Base-by-base conservation (phyloP, 2,888 invertebrate genomes). In the Hartigia nigra region DNA sequence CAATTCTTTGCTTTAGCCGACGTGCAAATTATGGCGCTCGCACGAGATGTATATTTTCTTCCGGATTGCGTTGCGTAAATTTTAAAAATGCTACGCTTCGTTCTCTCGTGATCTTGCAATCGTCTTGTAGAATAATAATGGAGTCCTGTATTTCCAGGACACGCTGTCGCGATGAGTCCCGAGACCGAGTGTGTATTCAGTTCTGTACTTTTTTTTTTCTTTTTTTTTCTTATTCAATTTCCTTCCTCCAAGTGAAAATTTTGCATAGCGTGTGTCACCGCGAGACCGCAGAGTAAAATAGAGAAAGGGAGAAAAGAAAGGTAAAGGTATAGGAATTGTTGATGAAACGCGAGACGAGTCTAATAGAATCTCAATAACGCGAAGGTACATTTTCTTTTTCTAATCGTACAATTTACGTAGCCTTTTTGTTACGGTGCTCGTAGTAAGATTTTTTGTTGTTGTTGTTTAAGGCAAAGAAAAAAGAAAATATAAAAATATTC, bases 21-120 rank as follows among this genome's bases (percentile, higher is more conserved):
- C 23, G 55, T 2, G 23, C 5, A 23, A 23, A 23, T 55, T 23
- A 55, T 23, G 55, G 55, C 55, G 55, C 74, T 78, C 72, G 74
- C 76, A 74, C 76, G 81, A 86, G 83, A 85, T 86, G 84, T 86
- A 86, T 82, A 84, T 85, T 83, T 84, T 80, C 79, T 78, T 81
- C 79, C 76, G 69, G 78, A 76, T 81, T 80, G 70, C 79, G 78
- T 85, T 83, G 85, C 79, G 80, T 84, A 82, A 81, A 84, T 82
- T 55, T 55, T 23, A 55, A 55, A 55, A 55, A 23, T 23, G 55
- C 5, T 55, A 55, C 55, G 55, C 55, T 55, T 55, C 55, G 55
- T 55, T 55, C 23, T 55, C 55, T 2, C 55, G 55, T 55, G 23
- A 55, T 55, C 23, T 55, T 23, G 9, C n/a, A n/a, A 55, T 55